Evolutionary conservation across 2,888 invertebrate genomes (phyloP), one percentile per base, ranked within the genome.

Genomic region (Brenthis ino): DNA sequence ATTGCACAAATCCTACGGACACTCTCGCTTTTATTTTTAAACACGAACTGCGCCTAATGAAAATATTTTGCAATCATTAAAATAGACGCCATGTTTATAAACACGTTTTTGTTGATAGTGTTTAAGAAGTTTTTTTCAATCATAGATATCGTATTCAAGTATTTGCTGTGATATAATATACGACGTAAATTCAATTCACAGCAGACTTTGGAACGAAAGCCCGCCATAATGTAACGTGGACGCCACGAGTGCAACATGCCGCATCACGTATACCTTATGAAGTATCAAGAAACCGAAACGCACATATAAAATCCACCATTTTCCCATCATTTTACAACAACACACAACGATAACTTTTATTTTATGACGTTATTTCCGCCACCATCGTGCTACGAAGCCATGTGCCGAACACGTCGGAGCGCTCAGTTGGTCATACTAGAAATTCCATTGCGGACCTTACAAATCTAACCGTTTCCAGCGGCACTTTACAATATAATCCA

Each of bases 401-500:
- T 92, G 91, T 92, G 92, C 85, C 86, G 85, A 86, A 86, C 91
- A 92, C 89, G 92, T 89, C 91, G 90, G 87, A 87, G 85, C 87
- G 85, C 85, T 79, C 84, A 81, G 82, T 81, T 85, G 82, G 88
- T 85, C 88, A 84, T 89, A 85, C 87, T 86, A 87, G 83, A 90
- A 90, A 91, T 91, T 91, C 91, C 91, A 87, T 86, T 88, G 89
- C 91, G 87, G 88, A 91, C 90, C 89, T 91, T 88, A 87, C 78
- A 85, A 83, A 86, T 83, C 82, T 83, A 83, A 79, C 78, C 77
- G 80, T 82, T 82, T 81, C 80, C 80, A 77, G 80, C 76, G 80
- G 80, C 89, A 91, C 91, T 91, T 89, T 88, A 93, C 88, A 93
- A 91, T 90, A 92, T 93, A 93, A 93, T 93, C 93, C 93, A 92